Conservation (phyloP, 2,888 invertebrate genomes). For the Yponomeuta cagnagella region DNA sequence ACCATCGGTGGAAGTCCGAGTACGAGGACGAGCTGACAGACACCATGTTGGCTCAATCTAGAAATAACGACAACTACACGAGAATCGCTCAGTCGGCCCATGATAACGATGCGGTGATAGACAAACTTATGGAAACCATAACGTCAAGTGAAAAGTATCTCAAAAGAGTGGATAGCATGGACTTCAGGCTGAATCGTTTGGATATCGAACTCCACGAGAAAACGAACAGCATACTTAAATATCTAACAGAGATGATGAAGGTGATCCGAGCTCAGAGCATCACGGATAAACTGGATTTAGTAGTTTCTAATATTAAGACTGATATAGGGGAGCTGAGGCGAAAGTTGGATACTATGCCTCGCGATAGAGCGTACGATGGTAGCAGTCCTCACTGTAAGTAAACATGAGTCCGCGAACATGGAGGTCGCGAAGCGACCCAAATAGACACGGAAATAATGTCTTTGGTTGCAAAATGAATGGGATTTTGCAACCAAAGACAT, state of each 20-base stretch:
- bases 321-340: background rate
- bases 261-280: conserved; percentile 25
- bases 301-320: conserved; percentile 22
- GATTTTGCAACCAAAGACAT: too few relatives aligned
- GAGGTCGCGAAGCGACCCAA: too few relatives aligned
- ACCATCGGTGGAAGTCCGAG: conserved; percentile 54
- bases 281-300: conserved; percentile 32
- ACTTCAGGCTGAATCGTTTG: conserved; percentile 57
- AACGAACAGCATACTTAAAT: conserved; percentile 52
- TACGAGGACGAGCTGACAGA: conserved; percentile 59
- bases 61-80: conserved; percentile 43
- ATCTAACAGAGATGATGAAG: conserved; percentile 43
- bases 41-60: conserved; percentile 46
- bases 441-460: too few relatives aligned
- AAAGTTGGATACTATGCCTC: background rate
- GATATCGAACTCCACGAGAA: conserved; percentile 67
- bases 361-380: background rate
- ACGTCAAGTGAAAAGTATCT: conserved; percentile 63
- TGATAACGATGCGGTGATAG: conserved; percentile 57
- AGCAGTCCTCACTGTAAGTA: background rate
- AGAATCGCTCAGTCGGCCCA: conserved; percentile 30
- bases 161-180: conserved; percentile 64
- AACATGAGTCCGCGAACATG: background rate
- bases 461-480: too few relatives aligned
- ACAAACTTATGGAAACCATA: conserved; percentile 59